A percentile compares a stretch with the other conserved stretches of the same genome.
Conservation (phyloP, 1,140 invertebrate species). For the Alviniconcha marisindica region DNA sequence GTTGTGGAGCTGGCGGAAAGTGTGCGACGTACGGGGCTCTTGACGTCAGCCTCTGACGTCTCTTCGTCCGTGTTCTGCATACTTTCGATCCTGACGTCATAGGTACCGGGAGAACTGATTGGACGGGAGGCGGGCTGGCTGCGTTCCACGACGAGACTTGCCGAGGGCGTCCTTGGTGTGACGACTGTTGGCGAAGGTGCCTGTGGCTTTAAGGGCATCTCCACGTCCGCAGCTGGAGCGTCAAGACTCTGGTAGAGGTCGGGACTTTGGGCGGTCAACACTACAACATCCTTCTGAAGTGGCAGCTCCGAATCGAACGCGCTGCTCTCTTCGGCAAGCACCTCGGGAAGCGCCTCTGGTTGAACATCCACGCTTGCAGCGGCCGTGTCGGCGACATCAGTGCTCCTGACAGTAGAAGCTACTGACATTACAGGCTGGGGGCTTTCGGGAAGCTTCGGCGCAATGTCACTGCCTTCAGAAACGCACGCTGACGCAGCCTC, state of each 20-base stretch:
- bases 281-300: background rate
- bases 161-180: background rate
- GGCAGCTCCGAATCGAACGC: background rate
- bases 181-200: background rate
- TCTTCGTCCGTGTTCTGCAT: constrained; percentile 17
- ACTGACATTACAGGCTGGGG: no score
- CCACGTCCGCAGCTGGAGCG: background rate
- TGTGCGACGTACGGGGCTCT: constrained; percentile 2
- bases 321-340: background rate
- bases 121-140: background rate
- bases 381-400: no score
- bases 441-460: no score
- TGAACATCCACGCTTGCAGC: background rate
- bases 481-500: background rate
- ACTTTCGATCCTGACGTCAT: background rate
- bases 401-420: no score
- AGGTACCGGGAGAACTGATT: background rate
- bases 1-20: constrained; percentile 32
- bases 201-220: constrained; percentile 1
- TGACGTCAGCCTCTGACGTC: background rate
- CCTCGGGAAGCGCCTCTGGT: background rate
- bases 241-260: background rate
- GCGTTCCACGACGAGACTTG: background rate
- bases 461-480: no score
- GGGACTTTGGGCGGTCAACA: background rate